Base-by-base conservation (phyloP, 1,140 invertebrate species). In the Rhizoglyphus robini region DNA sequence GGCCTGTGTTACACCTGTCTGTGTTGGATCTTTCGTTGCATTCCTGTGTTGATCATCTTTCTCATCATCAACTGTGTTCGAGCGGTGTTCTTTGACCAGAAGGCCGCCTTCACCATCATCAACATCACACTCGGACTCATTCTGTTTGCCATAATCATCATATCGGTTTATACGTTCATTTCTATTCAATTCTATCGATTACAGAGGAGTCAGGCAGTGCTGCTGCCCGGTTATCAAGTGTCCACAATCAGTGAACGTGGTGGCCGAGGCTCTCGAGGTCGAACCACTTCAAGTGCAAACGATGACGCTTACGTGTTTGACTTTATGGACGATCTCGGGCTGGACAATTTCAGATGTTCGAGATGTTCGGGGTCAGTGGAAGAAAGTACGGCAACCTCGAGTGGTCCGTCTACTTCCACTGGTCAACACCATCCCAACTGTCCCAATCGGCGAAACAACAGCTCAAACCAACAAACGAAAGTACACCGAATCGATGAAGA, bases 21-120 rank as follows among this genome's bases (percentile, higher is more conserved):
- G 15, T 54, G 23, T 32, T 54, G 51, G 51, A 54, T 20, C 8
- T 54, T 54, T 32, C 23, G 51, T 15, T 54, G 8, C 8, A 8
- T 54, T 8, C 51, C 51, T 11, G 8, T 54, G 51, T 8, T 54
- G 51, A 54, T 54, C 8, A 54, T 54, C 20, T 54, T 54, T 54
- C 20, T 54, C 8, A 54, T 54, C 51, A 54, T 54, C 8, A 54
- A 54, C 20, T 54, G 51, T 32, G 23, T 54, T 54, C 51, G 51
- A 8, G 51, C 51, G 5, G 15, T 54, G 8, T 54, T 54, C 23
- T 54, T 54, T 23, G 51, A 54, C 23, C 51, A 54, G 20, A 5
- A 5, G 20, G 8, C 51, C 8, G 51, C 51, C 8, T 54, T 8
- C 20, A 54, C 51, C 8, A 54, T 54, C 8, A 54, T 54, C 51